phyloP scores from a whole-genome alignment of 2,797 vertebrate species.

The Rallus crepitans region DNA sequence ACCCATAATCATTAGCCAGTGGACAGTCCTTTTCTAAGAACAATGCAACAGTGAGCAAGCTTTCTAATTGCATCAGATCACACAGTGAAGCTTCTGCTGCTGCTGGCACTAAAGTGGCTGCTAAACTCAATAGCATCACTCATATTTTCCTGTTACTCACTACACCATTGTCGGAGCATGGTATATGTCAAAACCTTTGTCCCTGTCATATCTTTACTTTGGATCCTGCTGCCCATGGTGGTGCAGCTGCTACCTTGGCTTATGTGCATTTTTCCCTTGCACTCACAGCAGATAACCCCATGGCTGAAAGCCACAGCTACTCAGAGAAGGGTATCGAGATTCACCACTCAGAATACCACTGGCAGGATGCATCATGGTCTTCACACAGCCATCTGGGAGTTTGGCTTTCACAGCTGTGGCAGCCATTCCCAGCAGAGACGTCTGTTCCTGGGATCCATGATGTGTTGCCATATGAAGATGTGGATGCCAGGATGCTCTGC shows the following conservation, averaged over 20 bases:
- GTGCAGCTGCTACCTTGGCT: neutral
- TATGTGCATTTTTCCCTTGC: fast-evolving
- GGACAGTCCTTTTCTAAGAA: neutral
- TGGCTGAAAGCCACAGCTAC: neutral
- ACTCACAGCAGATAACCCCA: neutral
- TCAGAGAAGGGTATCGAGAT: neutral
- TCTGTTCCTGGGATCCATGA: neutral
- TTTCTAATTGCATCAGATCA: neutral
- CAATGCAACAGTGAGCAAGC: neutral
- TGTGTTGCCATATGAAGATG: neutral
- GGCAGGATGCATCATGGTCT: neutral
- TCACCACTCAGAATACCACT: neutral
- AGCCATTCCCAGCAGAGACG: neutral
- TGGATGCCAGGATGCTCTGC: neutral
- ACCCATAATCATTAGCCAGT: neutral
- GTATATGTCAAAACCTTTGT: neutral
- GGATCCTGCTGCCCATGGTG: neutral
- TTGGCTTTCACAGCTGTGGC: neutral
- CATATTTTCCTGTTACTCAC: neutral
- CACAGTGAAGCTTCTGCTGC: neutral
- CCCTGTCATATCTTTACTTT: neutral
- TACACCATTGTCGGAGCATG: neutral
- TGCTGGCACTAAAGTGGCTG: neutral
- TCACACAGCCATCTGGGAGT: neutral
- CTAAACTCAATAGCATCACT: neutral